Conservation (phyloP, 2,113 vertebrate species). For the Oreochromis niloticus region DNA sequence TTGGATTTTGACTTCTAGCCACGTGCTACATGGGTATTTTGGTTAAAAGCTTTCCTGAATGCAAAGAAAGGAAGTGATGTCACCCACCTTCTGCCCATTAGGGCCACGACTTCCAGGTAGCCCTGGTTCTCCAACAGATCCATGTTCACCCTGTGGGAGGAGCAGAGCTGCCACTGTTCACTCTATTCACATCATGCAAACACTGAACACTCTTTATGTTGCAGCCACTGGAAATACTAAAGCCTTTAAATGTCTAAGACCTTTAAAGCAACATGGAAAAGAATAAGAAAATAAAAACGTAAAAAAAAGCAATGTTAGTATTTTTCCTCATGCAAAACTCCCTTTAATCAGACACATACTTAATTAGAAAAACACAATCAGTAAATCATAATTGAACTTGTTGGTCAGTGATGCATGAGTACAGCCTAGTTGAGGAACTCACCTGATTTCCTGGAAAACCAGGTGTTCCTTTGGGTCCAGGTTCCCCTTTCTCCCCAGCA, state of each 20-base stretch:
- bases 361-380: background rate
- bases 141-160: slow-evolving; percentile 58
- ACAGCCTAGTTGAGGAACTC: background rate
- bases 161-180: background rate
- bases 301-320: background rate
- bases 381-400: background rate
- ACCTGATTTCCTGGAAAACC: background rate
- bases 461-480: background rate
- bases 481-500: background rate
- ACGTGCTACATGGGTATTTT: background rate
- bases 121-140: slow-evolving; percentile 50
- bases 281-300: no score
- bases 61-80: background rate
- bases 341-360: background rate
- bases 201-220: background rate
- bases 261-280: background rate
- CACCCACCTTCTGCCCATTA: slow-evolving; percentile 77
- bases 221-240: background rate
- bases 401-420: background rate
- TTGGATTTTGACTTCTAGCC: background rate
- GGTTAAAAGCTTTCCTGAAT: background rate
- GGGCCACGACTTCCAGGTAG: slow-evolving; percentile 65
- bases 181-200: background rate
- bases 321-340: background rate
- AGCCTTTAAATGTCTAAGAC: background rate